These are phyloP conservation scores for Lepidostoma basale DNA, from an alignment of 1,140 invertebrate genomes.

Conservation along the genomic window DNA sequence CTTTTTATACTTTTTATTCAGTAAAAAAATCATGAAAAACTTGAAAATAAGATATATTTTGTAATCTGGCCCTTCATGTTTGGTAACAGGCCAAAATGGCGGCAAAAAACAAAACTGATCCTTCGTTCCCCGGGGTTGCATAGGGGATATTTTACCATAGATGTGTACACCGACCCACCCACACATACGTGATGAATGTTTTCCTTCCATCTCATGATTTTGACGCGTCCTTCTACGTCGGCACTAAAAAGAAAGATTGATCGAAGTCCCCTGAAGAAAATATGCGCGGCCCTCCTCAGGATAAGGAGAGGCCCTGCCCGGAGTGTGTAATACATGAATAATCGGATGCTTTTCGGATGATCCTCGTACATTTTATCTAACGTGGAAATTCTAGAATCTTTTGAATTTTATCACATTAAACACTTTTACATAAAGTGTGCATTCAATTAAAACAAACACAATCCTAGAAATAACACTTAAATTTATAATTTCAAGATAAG, in stretches of 20 bases:
- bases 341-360: not conserved
- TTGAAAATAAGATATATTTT: no score
- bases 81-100: no score
- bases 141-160: not conserved
- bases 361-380: not conserved
- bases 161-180: conserved; percentile 8
- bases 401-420: no score
- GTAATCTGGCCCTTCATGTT: no score
- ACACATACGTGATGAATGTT: conserved; percentile 29
- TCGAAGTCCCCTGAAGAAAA: no score
- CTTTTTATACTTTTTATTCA: no score
- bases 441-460: no score
- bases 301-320: not conserved
- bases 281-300: not conserved
- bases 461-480: no score
- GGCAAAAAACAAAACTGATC: not conserved
- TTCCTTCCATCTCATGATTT: conserved; percentile 37
- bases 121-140: not conserved
- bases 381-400: no score
- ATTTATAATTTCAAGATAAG: no score
- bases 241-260: conserved; percentile 37
- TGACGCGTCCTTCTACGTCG: conserved; percentile 29
- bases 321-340: conserved; percentile 5
- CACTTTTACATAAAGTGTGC: no score
- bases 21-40: no score